Base-by-base conservation (phyloP, 2,888 invertebrate species). In the Drosophila flavopinicola region DNA sequence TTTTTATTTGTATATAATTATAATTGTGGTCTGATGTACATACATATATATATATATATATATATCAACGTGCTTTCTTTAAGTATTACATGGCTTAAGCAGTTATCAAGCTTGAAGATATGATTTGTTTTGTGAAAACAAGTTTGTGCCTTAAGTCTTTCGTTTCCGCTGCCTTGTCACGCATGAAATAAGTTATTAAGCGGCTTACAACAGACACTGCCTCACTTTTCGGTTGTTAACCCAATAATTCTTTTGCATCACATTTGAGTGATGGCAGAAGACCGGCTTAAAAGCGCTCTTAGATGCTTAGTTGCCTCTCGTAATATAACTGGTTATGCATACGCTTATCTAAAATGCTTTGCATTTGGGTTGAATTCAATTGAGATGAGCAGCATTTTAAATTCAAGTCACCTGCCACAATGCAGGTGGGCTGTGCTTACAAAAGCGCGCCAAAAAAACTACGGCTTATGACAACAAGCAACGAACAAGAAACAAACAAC, bases 111-210 rank as follows among this genome's bases (percentile, higher is more conserved):
- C 33, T 27, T 6, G 0, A 29, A 6, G n/a, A 24, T 10, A 10
- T 23, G 6, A 0, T 2, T 9, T 24, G 1, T 37, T 39, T 15
- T 25, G n/a, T n/a, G 17, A 10, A 23, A 51, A 53, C 60, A 60
- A 66, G 87, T 74, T 87, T 44, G 85, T 65, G 70, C 30, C 66
- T 51, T 65, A 58, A 78, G 85, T 85, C 75, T 56, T 85, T 66
- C 38, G 73, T 58, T 53, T 60, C 23, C 25, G 23, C 32, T 23
- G 42, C 24, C 54, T 51, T 63, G 53, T 53, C 33, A 44, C 29
- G 72, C 57, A 49, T 57, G 44, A 57, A 49, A 44, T 41, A 48
- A 51, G 39, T 39, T 52, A 48, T 37, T 52, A 75, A 42, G 20
- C 23, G 9, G 45, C 27, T 69, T 66, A 20, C 47, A 15, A 32